Conservation (phyloP, 1,140 invertebrate species). For the Belonocnema kinseyi region DNA sequence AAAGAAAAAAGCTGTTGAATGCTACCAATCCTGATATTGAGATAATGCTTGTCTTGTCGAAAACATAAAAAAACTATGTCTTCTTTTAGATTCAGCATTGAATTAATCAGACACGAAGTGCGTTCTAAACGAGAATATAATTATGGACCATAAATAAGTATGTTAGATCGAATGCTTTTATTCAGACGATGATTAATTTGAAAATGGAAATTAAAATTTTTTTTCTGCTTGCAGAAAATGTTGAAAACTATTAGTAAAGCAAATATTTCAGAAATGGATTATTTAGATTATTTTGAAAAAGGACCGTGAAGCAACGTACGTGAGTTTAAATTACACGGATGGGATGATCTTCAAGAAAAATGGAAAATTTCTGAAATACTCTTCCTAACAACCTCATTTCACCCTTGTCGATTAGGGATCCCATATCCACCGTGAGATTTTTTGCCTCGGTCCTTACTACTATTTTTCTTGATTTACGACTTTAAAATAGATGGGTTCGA, state of each 20-base stretch:
- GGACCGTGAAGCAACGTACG: too few relatives aligned
- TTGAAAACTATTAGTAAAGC: too few relatives aligned
- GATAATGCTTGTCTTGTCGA: conserved; percentile 60
- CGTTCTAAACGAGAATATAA: conserved; percentile 2
- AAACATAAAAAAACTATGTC: conserved; percentile 22
- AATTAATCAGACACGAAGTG: conserved; percentile 26
- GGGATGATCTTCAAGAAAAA: background rate
- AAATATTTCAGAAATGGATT: too few relatives aligned
- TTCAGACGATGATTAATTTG: background rate
- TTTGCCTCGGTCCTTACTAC: conserved; percentile 34
- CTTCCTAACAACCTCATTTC: conserved; percentile 54
- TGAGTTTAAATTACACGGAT: background rate
- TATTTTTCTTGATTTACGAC: conserved; percentile 70
- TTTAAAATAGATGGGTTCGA: conserved; percentile 54
- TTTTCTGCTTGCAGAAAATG: background rate
- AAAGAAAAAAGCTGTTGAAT: conserved; percentile 56
- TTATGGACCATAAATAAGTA: background rate
- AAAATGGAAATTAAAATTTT: background rate
- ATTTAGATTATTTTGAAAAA: too few relatives aligned
- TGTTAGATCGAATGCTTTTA: background rate
- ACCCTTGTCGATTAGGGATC: conserved; percentile 48
- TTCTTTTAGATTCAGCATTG: conserved; percentile 11
- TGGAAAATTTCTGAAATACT: conserved; percentile 24
- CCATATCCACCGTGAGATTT: conserved; percentile 36
- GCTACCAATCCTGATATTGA: conserved; percentile 63